phyloP scores from a whole-genome alignment of 2,888 invertebrate genomes.

The Epistrophe eligans region DNA sequence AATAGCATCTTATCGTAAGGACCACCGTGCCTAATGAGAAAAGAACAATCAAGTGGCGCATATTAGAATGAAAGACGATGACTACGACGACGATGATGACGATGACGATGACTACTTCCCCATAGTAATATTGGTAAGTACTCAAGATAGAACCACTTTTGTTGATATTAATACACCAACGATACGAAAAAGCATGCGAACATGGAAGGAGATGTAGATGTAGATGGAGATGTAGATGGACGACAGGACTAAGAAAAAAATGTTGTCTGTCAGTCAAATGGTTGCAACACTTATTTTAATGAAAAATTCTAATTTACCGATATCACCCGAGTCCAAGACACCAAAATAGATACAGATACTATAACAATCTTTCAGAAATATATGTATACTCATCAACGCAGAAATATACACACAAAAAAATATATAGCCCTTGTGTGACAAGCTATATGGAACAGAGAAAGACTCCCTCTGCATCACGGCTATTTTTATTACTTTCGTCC shows the following conservation, averaged over 20 bases:
- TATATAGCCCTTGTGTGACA: slow-evolving; percentile 55
- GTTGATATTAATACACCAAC: slow-evolving; percentile 70
- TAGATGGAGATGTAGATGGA: slow-evolving; percentile 16
- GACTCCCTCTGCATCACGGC: slow-evolving; percentile 35
- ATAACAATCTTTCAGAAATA: slow-evolving; percentile 48
- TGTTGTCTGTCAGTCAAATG: slow-evolving; percentile 76
- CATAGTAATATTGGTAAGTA: slow-evolving; percentile 73
- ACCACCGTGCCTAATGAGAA: slow-evolving; percentile 76
- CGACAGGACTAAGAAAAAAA: slow-evolving; percentile 9
- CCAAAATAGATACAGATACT: slow-evolving; percentile 44
- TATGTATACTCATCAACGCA: slow-evolving; percentile 35
- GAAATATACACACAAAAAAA: slow-evolving; percentile 36
- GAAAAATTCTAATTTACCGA: slow-evolving; percentile 78
- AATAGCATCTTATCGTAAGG: slow-evolving; percentile 72
- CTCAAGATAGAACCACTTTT: slow-evolving; percentile 75
- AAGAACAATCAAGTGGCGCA: slow-evolving; percentile 73
- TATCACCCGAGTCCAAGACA: slow-evolving; percentile 69
- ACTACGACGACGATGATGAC: slow-evolving; percentile 5
- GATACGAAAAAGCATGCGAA: neutral
- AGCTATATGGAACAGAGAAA: slow-evolving; percentile 10
- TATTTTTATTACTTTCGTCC: slow-evolving; percentile 73
- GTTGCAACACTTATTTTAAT: slow-evolving; percentile 78
- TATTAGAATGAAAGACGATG: slow-evolving; percentile 56
- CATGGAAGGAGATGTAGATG: slow-evolving; percentile 20
- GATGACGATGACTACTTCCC: slow-evolving; percentile 34